Evolutionary conservation across 2,888 invertebrate species (phyloP).

Genomic region (Matsumyia berberina): DNA sequence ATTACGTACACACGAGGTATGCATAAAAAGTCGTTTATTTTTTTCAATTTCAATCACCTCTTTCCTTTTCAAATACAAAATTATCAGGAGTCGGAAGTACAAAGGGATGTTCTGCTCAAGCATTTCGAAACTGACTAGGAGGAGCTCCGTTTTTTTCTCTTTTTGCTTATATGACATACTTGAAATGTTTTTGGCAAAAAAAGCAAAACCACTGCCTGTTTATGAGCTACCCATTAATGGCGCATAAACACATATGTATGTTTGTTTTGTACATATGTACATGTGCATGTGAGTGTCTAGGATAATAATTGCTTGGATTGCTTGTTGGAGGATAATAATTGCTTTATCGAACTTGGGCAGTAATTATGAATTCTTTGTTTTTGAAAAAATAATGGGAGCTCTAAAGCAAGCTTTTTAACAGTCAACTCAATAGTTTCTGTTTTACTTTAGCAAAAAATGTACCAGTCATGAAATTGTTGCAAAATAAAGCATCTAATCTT

Average conservation of each 20-base stretch:
- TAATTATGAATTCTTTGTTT: constrained; percentile 11
- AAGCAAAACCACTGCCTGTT: constrained; percentile 7
- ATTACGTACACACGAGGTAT: constrained; percentile 17
- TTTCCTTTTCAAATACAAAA: constrained; percentile 30
- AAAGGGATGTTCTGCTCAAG: constrained; percentile 39
- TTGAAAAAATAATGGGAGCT: background rate
- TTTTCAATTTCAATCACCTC: constrained; percentile 32
- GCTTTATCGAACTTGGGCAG: constrained; percentile 14
- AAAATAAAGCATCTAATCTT: too few relatives aligned
- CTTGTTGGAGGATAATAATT: constrained; percentile 28
- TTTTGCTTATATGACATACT: background rate
- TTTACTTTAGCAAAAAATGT: too few relatives aligned
- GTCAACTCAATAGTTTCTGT: too few relatives aligned
- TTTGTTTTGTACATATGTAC: too few relatives aligned
- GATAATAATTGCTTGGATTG: constrained; percentile 33
- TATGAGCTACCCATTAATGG: background rate
- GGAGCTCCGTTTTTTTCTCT: background rate
- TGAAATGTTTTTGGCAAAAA: background rate
- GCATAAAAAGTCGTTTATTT: constrained; percentile 10
- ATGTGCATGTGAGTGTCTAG: background rate
- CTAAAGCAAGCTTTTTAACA: background rate
- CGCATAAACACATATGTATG: too few relatives aligned
- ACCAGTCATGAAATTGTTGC: too few relatives aligned
- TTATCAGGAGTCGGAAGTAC: constrained; percentile 17
- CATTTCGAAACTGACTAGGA: background rate